phyloP scores from a whole-genome alignment of 2,797 vertebrate genomes.

The Coregonus ussuriensis region DNA sequence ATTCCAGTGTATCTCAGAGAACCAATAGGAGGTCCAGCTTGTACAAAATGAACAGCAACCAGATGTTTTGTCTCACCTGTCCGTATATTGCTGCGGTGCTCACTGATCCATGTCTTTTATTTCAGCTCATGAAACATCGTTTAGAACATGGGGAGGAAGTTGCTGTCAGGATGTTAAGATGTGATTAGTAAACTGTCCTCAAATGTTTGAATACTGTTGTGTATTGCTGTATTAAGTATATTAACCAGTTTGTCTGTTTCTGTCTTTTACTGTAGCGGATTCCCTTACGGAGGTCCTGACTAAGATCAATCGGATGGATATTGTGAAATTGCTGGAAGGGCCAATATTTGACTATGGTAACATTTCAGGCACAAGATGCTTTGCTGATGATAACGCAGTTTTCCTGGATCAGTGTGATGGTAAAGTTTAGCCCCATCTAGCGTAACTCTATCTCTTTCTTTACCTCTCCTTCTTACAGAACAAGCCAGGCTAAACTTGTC shows the following conservation, averaged over 20 bases:
- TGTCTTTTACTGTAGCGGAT: constrained; percentile 82
- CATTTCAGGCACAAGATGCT: constrained; percentile 99
- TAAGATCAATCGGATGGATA: constrained; percentile 99
- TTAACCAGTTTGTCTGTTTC: constrained; percentile 3
- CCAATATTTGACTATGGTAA: constrained; percentile 99
- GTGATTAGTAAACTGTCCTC: background rate
- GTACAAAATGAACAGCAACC: no score
- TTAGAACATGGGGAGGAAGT: no score
- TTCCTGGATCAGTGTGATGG: constrained; percentile 98
- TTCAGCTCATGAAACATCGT: no score
- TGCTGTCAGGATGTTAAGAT: background rate
- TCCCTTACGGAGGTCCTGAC: constrained; percentile 97
- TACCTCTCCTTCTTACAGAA: constrained; percentile 64
- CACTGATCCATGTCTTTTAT: no score
- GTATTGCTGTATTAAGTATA: background rate
- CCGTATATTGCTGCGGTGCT: no score
- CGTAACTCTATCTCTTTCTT: constrained; percentile 78
- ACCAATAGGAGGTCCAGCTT: no score
- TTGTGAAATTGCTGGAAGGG: constrained; percentile 99
- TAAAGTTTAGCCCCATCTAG: constrained; percentile 87
- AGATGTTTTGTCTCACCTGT: no score
- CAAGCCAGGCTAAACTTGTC: constrained; percentile 53
- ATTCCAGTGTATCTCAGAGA: no score
- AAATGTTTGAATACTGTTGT: background rate
- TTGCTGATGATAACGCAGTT: constrained; percentile 98